These are phyloP conservation scores for Alethe castanea DNA, from an alignment of 2,113 vertebrate species.

Conservation along the genomic window DNA sequence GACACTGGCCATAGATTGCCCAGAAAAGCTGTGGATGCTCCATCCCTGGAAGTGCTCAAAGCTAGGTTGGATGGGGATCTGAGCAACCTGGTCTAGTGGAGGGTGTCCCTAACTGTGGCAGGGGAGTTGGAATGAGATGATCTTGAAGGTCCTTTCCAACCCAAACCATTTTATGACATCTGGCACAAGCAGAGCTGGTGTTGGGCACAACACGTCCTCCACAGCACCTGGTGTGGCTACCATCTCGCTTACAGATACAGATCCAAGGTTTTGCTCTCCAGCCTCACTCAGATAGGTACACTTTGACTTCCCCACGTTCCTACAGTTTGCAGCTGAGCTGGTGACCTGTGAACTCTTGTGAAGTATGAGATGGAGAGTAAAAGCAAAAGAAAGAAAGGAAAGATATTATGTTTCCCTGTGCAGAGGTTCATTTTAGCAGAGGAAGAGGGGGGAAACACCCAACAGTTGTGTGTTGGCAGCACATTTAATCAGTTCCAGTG, in stretches of 20 bases:
- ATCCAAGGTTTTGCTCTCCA: not conserved
- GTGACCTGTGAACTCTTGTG: not conserved
- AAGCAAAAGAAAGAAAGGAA: not conserved
- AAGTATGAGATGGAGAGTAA: not conserved
- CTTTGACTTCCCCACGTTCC: not conserved
- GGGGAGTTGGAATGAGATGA: not conserved
- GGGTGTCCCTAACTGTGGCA: not conserved
- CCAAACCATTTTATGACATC: not conserved
- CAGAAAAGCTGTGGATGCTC: not conserved
- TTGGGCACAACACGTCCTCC: not conserved
- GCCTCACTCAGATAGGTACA: not conserved
- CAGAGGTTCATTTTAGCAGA: not conserved
- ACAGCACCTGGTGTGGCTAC: accelerated
- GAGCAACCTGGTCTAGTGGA: not conserved
- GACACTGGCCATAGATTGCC: not conserved
- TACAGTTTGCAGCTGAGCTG: not conserved
- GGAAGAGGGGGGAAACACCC: not conserved
- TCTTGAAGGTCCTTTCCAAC: not conserved
- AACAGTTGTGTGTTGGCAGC: not conserved
- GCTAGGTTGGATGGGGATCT: not conserved
- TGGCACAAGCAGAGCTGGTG: not conserved
- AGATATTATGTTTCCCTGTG: not conserved
- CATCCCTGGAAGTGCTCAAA: not conserved
- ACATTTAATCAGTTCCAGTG: not conserved
- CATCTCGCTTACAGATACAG: not conserved